Evolutionary conservation across 1,140 invertebrate genomes (phyloP).

Genomic region (Heliconius nattereri): DNA sequence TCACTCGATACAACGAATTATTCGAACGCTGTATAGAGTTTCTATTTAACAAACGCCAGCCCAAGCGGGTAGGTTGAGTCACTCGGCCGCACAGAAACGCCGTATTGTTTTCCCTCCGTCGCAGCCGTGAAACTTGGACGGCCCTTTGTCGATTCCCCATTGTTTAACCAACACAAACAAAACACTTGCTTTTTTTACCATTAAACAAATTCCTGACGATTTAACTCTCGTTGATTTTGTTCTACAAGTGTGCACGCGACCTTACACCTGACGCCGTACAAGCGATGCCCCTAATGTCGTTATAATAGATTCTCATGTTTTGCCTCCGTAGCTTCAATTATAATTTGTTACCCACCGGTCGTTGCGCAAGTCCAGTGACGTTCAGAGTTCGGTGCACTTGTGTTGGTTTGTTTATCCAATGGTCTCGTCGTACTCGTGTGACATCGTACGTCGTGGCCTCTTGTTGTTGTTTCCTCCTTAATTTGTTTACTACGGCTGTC

Average conservation of each 20-base stretch:
- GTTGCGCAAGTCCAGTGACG: constrained; percentile 58
- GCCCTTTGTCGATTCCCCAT: constrained; percentile 66
- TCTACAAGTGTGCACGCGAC: constrained; percentile 13
- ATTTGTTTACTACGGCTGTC: constrained; percentile 6
- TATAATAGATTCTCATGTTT: constrained; percentile 66
- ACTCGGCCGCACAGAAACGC: constrained; percentile 65
- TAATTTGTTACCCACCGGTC: constrained; percentile 59
- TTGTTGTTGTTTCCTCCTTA: constrained; percentile 16
- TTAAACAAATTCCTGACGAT: constrained; percentile 54
- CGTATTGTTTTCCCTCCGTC: constrained; percentile 63
- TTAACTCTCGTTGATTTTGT: constrained; percentile 54
- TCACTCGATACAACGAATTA: constrained; percentile 3
- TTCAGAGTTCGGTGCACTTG: constrained; percentile 58
- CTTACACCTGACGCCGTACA: constrained; percentile 3
- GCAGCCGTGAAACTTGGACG: constrained; percentile 59
- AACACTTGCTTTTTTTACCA: constrained; percentile 54
- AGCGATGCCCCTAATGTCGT: constrained; percentile 50
- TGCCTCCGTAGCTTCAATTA: constrained; percentile 69
- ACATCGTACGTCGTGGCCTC: constrained; percentile 10
- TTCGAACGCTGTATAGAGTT: constrained; percentile 24
- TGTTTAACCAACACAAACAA: constrained; percentile 68
- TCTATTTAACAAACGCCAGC: constrained; percentile 36
- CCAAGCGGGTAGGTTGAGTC: constrained; percentile 59
- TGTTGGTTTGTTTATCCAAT: constrained; percentile 27
- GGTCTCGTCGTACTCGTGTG: constrained; percentile 4